Evolutionary conservation across 2,113 vertebrate genomes (phyloP), one percentile per base, ranked within the genome.

Genomic region (Oncorhynchus tshawytscha): DNA sequence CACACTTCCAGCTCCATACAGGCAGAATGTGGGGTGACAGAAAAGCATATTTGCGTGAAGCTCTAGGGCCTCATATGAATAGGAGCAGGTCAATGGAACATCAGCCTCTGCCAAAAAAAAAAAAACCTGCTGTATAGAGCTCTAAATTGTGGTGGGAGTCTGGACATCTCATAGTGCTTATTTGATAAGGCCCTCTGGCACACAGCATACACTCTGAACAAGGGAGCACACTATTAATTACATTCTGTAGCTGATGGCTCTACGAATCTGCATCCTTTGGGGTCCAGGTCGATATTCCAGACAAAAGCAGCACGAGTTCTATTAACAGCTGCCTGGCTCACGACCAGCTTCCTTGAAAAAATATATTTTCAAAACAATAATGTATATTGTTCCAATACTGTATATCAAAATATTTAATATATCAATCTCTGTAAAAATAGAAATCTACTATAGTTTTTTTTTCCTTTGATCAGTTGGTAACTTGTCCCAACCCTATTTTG

Each of bases 1-100:
- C 70, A 67, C 34, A 59, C 34, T 67, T 39, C 20, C 5, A 27
- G 51, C 22, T 71, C 70, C 25, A 68, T 67, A 69, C 70, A 72
- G 51, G 51, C 5, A 31, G 20, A 31, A 31, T 5, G 24, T 27
- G 60, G 12, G 49, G 15, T 22, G 12, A 72, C 34, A 45, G 57
- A 5, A 64, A 22, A n/a, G 5, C 57, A n/a, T 62, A 60, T 39
- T 45, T 39, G 31, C 54, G 9, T n/a, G 7, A 16, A 57, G 27
- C 70, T 27, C 7, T 9, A 18, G 25, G 51, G 13, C 59, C 57
- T 62, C 27, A 34, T 29, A 34, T 60, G 49, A 57, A 27, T 31
- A 72, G 25, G 18, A 68, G 31, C 4, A 68, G 2, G n/a, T 22
- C 20, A 70, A 51, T 51, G 31, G 9, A 25, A 24, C 65, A 31